Conservation (phyloP, 2,888 invertebrate genomes). For the Platycheirus rosarum region DNA sequence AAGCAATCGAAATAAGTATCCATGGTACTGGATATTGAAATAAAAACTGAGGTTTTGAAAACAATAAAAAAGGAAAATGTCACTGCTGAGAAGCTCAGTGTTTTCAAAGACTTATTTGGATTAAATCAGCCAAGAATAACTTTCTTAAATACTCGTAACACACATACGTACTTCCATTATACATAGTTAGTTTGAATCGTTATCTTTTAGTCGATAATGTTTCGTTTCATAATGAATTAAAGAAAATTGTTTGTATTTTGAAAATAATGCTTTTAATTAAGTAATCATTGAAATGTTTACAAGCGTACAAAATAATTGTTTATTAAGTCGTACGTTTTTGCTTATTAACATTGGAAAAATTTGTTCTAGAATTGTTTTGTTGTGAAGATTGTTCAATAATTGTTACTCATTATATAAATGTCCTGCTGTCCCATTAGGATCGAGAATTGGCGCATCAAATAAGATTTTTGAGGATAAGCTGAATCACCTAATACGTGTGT, state of each 20-base stretch:
- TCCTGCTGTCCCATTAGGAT: neutral
- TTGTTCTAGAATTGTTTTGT: slow-evolving; percentile 13
- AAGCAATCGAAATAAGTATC: slow-evolving; percentile 1
- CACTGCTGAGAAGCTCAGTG: neutral
- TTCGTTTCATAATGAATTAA: no score
- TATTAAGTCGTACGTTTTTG: slow-evolving; percentile 9
- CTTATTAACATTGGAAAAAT: slow-evolving; percentile 12
- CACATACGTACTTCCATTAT: neutral
- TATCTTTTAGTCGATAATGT: neutral
- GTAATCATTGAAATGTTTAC: neutral
- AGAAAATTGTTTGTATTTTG: neutral
- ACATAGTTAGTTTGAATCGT: neutral
- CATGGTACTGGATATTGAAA: neutral
- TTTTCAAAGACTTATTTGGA: neutral
- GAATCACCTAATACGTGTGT: no score
- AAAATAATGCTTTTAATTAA: neutral
- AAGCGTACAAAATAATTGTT: slow-evolving; percentile 17
- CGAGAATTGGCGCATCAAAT: no score
- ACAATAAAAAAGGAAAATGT: neutral
- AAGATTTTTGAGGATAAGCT: no score
- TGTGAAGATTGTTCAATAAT: neutral
- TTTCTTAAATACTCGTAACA: neutral
- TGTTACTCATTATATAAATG: neutral
- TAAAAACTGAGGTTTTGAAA: slow-evolving; percentile 14
- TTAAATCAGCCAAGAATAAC: neutral